Evolutionary conservation across 2,888 invertebrate species (phyloP).

Genomic region (Eilema depressum): DNA sequence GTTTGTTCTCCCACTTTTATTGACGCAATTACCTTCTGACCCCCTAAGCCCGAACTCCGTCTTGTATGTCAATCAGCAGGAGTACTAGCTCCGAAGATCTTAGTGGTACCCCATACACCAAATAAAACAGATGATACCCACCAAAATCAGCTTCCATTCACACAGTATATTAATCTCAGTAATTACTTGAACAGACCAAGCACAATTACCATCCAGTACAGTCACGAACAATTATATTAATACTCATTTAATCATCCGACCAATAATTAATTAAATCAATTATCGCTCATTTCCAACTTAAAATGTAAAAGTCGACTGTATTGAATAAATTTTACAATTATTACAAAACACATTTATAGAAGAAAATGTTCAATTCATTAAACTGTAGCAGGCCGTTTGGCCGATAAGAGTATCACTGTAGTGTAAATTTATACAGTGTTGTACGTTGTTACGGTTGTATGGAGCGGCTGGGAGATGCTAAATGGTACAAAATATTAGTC

Average conservation of each 20-base stretch:
- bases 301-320: constrained; percentile 38
- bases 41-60: too few relatives aligned
- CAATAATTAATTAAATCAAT: constrained; percentile 37
- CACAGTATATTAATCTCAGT: constrained; percentile 1
- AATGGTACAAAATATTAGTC: constrained; percentile 72
- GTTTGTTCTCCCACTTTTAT: too few relatives aligned
- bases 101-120: too few relatives aligned
- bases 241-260: constrained; percentile 31
- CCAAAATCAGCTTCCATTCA: neutral
- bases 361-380: constrained; percentile 1
- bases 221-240: constrained; percentile 44
- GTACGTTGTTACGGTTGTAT: constrained; percentile 29
- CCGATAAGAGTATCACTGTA: neutral
- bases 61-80: too few relatives aligned
- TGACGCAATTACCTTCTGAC: too few relatives aligned
- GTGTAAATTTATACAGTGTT: constrained; percentile 28
- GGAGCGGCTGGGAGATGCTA: constrained; percentile 62
- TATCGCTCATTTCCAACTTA: constrained; percentile 33
- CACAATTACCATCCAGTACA: constrained; percentile 42
- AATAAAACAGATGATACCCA: neutral
- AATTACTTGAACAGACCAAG: constrained; percentile 47
- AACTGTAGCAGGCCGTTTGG: neutral
- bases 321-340: neutral
- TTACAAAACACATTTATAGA: neutral
- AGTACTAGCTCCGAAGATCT: too few relatives aligned